Evolutionary conservation across 2,888 invertebrate genomes (phyloP).

Genomic region (Stegana nigrithorax): DNA sequence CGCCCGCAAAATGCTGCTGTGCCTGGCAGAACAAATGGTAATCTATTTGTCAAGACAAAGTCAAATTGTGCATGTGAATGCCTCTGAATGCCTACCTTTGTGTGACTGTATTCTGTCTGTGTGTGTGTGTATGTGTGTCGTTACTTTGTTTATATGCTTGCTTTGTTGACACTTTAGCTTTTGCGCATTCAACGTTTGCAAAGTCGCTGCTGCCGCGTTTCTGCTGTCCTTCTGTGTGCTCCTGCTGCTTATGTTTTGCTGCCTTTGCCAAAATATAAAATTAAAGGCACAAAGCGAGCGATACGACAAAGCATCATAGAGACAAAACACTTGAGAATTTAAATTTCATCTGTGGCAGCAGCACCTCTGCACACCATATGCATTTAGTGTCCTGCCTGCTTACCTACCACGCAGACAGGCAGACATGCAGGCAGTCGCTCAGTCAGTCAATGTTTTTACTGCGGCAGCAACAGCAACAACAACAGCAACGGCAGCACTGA

Average conservation of each 20-base stretch:
- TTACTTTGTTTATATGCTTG: not conserved
- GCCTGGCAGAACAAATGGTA: no score
- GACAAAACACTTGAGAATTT: conserved; percentile 45
- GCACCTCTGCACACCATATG: not conserved
- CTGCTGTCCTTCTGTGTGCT: conserved; percentile 23
- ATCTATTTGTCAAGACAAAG: no score
- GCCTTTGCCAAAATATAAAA: no score
- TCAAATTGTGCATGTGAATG: no score
- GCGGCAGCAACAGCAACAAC: not conserved
- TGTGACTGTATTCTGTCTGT: no score
- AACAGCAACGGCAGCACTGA: conserved; percentile 12
- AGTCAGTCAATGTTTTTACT: not conserved
- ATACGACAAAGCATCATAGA: conserved; percentile 8
- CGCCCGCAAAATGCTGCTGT: no score
- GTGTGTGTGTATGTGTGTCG: no score
- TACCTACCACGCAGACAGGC: not conserved
- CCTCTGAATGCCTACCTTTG: no score
- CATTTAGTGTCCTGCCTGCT: not conserved
- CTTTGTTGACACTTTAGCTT: conserved; percentile 3
- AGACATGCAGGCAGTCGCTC: not conserved
- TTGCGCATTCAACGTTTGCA: not conserved
- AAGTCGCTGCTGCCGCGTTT: conserved; percentile 41
- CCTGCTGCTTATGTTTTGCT: conserved; percentile 19
- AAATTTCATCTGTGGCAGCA: conserved; percentile 41
- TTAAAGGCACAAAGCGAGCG: no score